Base-by-base conservation (phyloP, 35 echinoderm and acorn worm species). In the Ophiothrix spiculata region DNA sequence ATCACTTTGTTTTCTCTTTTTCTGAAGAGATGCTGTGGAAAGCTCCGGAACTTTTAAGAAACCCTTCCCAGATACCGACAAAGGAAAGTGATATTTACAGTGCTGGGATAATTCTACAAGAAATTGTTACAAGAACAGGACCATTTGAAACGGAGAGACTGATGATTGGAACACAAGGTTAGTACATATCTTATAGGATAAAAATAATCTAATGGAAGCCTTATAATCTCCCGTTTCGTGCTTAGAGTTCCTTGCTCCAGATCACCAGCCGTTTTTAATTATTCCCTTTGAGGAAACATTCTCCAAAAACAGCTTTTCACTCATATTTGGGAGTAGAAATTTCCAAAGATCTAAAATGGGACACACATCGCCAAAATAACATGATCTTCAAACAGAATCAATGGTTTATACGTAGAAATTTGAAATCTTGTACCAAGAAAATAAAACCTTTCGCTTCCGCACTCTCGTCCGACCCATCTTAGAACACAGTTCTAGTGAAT, bases 1-100 rank as follows among this genome's bases (percentile, higher is more conserved):
- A 32, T 0, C 49, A 32, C 29, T 11, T 33, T 49, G 0, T 82
- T 82, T 39, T 45, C 80, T 37, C 1, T 80, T 75, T 79, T 80
- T 21, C 1, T 1, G 36, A 80, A 86, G 91, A 81, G 46, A 38
- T 86, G n/a, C 37, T 93, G 17, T 93, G 91, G 91, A 42, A 42
- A 15, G 81, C 91, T 23, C 91, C 91, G 10, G 91, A 93, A 75
- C 83, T 87, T 31, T 82, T 93, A 3, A 37, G 87, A n/a, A 40
- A 79, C 42, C 82, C 87, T 1, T 39, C 37, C 4, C 38, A 74
- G 17, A 12, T 33, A 28, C 86, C 87, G 63, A 84, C 81, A 34
- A 93, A 93, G 78, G 75, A 89, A 38, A 87, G 87, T 0, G 91
- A 93, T 39, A 90, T 93, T 77, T 93, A 93, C 63, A 79, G 81